phyloP scores from a whole-genome alignment of 64 coral and sea anemone species.

The Actinia equina region DNA sequence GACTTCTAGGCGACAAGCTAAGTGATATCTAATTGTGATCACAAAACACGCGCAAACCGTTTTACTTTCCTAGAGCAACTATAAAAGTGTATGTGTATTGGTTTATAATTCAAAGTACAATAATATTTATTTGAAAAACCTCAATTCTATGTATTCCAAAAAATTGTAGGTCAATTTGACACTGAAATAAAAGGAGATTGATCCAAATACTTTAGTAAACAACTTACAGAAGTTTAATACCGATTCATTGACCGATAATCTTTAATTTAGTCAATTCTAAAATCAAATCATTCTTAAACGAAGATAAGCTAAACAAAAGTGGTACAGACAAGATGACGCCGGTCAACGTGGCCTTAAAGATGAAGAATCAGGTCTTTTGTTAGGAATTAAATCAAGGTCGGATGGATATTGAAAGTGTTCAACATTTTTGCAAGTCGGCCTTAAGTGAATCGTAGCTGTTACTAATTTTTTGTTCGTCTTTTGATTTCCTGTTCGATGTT shows the following conservation, averaged over 20 bases:
- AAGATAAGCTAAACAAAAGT: slow-evolving; percentile 9
- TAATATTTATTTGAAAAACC: too few relatives aligned
- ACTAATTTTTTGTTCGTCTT: too few relatives aligned
- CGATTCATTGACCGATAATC: background rate
- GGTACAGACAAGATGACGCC: background rate
- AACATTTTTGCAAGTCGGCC: too few relatives aligned
- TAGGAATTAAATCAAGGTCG: background rate
- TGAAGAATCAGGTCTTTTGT: background rate
- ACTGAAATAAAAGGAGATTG: too few relatives aligned
- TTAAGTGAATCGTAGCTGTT: too few relatives aligned
- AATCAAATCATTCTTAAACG: slow-evolving; percentile 3
- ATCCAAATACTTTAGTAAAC: background rate
- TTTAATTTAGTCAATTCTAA: background rate
- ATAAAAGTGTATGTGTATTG: background rate
- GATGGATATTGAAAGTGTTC: background rate
- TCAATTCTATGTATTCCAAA: too few relatives aligned
- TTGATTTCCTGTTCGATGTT: too few relatives aligned
- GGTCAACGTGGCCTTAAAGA: background rate
- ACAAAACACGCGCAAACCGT: background rate
- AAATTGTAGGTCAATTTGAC: too few relatives aligned
- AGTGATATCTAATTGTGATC: background rate
- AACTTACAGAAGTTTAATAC: background rate
- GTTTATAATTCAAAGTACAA: too few relatives aligned
- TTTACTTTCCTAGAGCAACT: background rate
- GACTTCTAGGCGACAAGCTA: background rate